Base-by-base conservation (phyloP, 2,888 invertebrate genomes). In the Eremobia ochroleuca region DNA sequence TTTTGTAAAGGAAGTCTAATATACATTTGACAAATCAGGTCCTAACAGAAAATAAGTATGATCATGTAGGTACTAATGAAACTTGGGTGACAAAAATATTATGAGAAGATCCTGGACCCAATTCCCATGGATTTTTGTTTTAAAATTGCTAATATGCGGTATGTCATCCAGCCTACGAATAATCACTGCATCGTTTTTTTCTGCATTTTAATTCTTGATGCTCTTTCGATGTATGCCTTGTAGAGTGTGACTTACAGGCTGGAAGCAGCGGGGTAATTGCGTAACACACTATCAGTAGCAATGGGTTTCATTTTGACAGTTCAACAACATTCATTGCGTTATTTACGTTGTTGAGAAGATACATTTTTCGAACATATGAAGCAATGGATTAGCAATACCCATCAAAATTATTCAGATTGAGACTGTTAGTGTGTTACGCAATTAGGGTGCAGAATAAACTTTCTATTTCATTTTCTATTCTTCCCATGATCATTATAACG, bases 401-500 rank as follows among this genome's bases (percentile, higher is more conserved):
- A n/a, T n/a, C n/a, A n/a, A n/a, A n/a, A n/a, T n/a, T n/a, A n/a
- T n/a, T n/a, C n/a, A n/a, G n/a, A n/a, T n/a, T n/a, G n/a, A n/a
- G n/a, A n/a, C n/a, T n/a, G n/a, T n/a, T n/a, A n/a, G n/a, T n/a
- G n/a, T n/a, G n/a, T n/a, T n/a, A n/a, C n/a, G n/a, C n/a, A n/a
- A n/a, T n/a, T n/a, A n/a, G n/a, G n/a, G n/a, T n/a, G n/a, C n/a
- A 28, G 0, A 55, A 75, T 8, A 34, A n/a, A 18, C 28, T 49
- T 1, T 28, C 4, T 34, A 4, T 34, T 28, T 9, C 0, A 31
- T 72, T 55, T 55, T 55, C 11, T 31, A 28, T 65, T 46, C 15
- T 68, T 83, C 78, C 61, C 78, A 86, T 61, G 40, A 18, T 8
- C 21, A n/a, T 55, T 46, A 62, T 9, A 4, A 49, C 31, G 31